Evolutionary conservation across 2,888 invertebrate genomes (phyloP).

Genomic region (Agonopterix heracliana): DNA sequence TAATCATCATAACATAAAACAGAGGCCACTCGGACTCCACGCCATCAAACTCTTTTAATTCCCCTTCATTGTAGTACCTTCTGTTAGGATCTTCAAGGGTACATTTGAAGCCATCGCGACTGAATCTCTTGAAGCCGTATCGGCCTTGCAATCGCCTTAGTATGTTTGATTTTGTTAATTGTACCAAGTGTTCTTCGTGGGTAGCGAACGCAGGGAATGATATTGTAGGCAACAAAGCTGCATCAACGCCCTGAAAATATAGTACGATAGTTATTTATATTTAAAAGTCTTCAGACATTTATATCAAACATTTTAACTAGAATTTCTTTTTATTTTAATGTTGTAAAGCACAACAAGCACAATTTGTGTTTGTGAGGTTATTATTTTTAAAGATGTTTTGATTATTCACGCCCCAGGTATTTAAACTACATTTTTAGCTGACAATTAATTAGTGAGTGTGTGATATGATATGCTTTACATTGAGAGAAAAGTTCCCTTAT

Average conservation of each 20-base stretch:
- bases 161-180: constrained; percentile 90
- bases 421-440: too few species aligned
- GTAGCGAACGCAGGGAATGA: constrained; percentile 99
- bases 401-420: too few species aligned
- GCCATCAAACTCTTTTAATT: constrained; percentile 96
- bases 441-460: too few species aligned
- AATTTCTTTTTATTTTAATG: too few species aligned
- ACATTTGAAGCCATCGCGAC: constrained; percentile 95
- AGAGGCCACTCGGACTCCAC: constrained; percentile 99
- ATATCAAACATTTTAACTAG: too few species aligned
- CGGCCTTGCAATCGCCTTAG: constrained; percentile 88
- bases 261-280: neutral
- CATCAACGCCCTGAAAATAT: constrained; percentile 90
- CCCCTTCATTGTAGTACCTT: constrained; percentile 91
- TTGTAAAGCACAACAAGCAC: too few species aligned
- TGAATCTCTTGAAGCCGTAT: constrained; percentile 95
- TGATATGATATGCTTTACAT: too few species aligned
- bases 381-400: too few species aligned
- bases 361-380: too few species aligned
- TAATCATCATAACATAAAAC: constrained; percentile 96
- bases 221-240: constrained; percentile 92
- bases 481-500: too few species aligned
- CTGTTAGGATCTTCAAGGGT: constrained; percentile 87
- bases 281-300: neutral
- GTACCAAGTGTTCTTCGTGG: constrained; percentile 93